Percentiles rank a stretch among this genome's conserved stretches.
These are phyloP conservation scores for Pampusana beccarii DNA, from an alignment of 2,113 vertebrate species.

Conservation along the genomic window DNA sequence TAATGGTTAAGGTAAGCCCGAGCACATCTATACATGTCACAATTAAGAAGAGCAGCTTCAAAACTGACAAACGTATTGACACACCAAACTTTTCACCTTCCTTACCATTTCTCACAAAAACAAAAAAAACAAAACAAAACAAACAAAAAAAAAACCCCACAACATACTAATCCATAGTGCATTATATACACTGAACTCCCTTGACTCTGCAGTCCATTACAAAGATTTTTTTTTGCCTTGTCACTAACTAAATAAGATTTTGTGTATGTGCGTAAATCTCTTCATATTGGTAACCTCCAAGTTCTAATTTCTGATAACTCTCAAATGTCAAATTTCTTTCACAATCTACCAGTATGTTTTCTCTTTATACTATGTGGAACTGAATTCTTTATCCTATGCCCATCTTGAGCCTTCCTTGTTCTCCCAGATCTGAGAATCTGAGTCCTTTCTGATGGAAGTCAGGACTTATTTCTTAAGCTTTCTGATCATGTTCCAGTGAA, in stretches of 20 bases:
- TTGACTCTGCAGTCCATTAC: not conserved
- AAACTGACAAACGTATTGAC: not conserved
- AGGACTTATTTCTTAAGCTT: conserved; percentile 1
- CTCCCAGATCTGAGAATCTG: not conserved
- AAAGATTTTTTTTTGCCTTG: not conserved
- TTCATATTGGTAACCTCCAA: not conserved
- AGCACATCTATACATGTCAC: not conserved
- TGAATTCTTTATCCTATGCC: not conserved
- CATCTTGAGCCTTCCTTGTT: not conserved
- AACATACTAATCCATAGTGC: no score
- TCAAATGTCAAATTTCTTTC: not conserved
- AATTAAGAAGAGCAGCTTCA: not conserved
- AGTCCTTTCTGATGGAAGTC: not conserved
- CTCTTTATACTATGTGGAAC: not conserved
- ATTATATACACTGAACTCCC: not conserved
- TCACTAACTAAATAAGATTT: not conserved
- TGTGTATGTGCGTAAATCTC: not conserved
- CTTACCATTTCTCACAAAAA: not conserved
- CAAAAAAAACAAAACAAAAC: rapidly evolving
- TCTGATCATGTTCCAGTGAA: not conserved
- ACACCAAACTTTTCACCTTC: not conserved
- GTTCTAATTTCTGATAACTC: not conserved
- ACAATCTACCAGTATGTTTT: not conserved
- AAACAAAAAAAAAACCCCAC: not conserved
- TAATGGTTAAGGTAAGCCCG: not conserved